These are phyloP conservation scores for Syngnathus floridae DNA, from an alignment of 2,113 vertebrate species.

Conservation along the genomic window DNA sequence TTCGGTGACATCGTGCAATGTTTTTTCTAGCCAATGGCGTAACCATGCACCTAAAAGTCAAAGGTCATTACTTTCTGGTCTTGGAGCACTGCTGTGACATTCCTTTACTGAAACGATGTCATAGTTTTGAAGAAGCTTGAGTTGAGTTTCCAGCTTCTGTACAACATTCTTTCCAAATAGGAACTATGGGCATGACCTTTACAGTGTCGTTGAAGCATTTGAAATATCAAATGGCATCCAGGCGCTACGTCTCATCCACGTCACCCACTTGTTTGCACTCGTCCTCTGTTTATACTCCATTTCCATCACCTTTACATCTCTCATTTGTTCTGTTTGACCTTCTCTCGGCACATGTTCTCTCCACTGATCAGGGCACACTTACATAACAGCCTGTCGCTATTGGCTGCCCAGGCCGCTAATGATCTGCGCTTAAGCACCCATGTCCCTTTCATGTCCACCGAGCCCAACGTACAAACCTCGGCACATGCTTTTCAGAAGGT, in stretches of 20 bases:
- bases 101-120: not conserved
- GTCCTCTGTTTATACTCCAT: not conserved
- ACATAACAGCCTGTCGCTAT: constrained; percentile 49
- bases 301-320: not conserved
- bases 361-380: constrained; percentile 48
- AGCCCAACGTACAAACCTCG: constrained; percentile 11
- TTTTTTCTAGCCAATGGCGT: constrained; percentile 13
- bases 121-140: not conserved
- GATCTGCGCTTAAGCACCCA: constrained; percentile 45
- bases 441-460: constrained; percentile 18
- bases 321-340: constrained; percentile 9
- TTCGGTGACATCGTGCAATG: constrained; percentile 48
- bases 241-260: not conserved
- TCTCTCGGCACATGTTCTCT: constrained; percentile 33
- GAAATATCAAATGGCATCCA: not conserved
- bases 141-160: constrained; percentile 6
- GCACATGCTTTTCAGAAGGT: not conserved
- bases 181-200: not conserved
- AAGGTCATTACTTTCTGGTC: not conserved
- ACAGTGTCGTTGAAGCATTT: not conserved
- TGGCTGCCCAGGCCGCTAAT: constrained; percentile 33
- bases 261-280: not conserved
- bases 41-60: constrained; percentile 2
- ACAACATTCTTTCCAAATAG: not conserved
- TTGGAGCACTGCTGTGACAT: not conserved